Evolutionary conservation across 1,140 invertebrate species (phyloP).

Genomic region (Drosophila ficusphila): DNA sequence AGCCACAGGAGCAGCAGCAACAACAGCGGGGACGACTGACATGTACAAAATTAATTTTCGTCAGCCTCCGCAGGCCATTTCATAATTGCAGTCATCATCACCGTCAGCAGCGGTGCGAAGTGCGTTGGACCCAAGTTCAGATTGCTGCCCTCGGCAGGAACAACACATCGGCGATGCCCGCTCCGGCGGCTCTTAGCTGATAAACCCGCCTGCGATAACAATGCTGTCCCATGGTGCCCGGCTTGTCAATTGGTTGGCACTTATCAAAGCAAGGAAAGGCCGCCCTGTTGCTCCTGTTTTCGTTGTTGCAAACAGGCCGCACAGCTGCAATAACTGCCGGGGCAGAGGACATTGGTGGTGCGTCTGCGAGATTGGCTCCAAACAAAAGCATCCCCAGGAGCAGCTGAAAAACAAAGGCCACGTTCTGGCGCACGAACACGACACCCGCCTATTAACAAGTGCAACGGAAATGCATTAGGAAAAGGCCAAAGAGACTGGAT

Average conservation of each 20-base stretch:
- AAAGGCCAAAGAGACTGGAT: conserved; percentile 1
- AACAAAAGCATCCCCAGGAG: conserved; percentile 50
- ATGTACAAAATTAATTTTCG: conserved; percentile 75
- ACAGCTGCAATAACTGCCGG: conserved; percentile 64
- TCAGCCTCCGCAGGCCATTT: conserved; percentile 69
- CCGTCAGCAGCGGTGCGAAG: conserved; percentile 29
- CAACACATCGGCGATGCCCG: not conserved
- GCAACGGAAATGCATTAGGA: conserved; percentile 56
- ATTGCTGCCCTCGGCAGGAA: not conserved
- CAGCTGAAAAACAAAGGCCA: conserved; percentile 12
- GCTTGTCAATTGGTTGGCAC: conserved; percentile 43
- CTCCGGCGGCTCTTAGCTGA: conserved; percentile 13
- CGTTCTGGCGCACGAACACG: not conserved
- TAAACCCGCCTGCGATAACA: conserved; percentile 40
- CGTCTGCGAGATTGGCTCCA: not conserved
- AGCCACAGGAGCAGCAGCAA: not conserved
- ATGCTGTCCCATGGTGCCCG: conserved; percentile 10
- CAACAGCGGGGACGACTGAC: conserved; percentile 19
- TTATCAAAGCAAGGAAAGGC: conserved; percentile 74
- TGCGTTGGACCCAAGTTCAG: too few species aligned
- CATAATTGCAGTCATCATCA: conserved; percentile 78
- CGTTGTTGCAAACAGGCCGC: conserved; percentile 18
- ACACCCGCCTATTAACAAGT: conserved; percentile 48
- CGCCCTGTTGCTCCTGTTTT: conserved; percentile 21
- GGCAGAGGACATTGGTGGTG: conserved; percentile 4